Base-by-base conservation (phyloP, 2,888 invertebrate genomes). In the Chymomyza procnemis region DNA sequence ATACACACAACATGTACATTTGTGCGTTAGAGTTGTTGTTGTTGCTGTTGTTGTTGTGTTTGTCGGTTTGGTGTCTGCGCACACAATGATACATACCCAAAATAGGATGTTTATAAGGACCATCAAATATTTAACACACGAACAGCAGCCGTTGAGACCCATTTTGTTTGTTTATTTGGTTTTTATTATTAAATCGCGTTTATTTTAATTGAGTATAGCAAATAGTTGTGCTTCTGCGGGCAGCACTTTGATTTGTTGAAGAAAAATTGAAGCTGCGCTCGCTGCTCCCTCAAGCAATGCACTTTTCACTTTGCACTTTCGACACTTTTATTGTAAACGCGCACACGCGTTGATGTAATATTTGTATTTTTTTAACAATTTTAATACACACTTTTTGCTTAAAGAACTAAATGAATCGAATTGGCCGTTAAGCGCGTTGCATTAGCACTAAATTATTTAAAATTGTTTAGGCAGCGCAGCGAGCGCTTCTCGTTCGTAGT, bases 121-220 rank as follows among this genome's bases (percentile, higher is more conserved):
- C 89, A 90, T 89, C 73, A 90, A 81, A 77, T 90, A 90, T 85
- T 90, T 90, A 47, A 90, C 89, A 80, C 90, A 89, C 65, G 89
- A 88, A 87, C 90, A 90, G 81, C 90, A 90, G 69, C 90, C 90
- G 78, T 88, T 89, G 56, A 90, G 87, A 74, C 90, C 90, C 90
- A 90, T 90, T 79, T 89, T 87, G 62, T 73, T n/a, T n/a, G n/a
- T n/a, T n/a, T n/a, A n/a, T n/a, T n/a, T n/a, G n/a, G n/a, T n/a
- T 57, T 18, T 34, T 16, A 26, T 46, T 41, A 50, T 61, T 34
- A 22, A 18, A 26, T 22, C 22, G 26, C 26, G 34, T 56, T 58
- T 26, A 26, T 26, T 22, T 56, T 16, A n/a, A n/a, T n/a, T 56
- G 2, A 46, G 8, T 26, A 26, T 6, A 6, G 6, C 3, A 26